A percentile compares a stretch with the other conserved stretches of the same genome.
Evolutionary conservation across 2,888 invertebrate species (phyloP).

Genomic region (Zygothrica quintamaculata): DNA sequence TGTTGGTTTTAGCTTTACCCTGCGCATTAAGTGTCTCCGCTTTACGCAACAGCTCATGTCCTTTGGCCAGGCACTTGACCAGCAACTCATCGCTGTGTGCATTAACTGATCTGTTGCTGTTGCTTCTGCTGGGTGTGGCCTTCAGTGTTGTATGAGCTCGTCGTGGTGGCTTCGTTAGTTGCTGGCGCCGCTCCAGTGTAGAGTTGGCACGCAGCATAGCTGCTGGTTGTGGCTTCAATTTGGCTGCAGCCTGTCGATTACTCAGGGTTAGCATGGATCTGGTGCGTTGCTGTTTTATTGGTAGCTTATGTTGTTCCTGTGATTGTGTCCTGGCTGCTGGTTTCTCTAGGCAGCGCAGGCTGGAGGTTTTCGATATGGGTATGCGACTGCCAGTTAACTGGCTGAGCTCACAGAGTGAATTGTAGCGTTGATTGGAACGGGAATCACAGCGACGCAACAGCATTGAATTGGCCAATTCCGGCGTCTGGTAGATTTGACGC

Average conservation of each 20-base stretch:
- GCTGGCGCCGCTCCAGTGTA: constrained; percentile 57
- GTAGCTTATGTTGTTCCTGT: constrained; percentile 16
- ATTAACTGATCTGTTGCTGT: constrained; percentile 28
- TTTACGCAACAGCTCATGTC: constrained; percentile 82
- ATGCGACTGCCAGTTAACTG: constrained; percentile 86
- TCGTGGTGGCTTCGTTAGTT: constrained; percentile 38
- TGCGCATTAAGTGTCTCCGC: constrained; percentile 78
- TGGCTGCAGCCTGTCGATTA: constrained; percentile 16
- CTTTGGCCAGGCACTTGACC: constrained; percentile 84
- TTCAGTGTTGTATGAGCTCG: constrained; percentile 56
- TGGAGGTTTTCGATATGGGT: constrained; percentile 85
- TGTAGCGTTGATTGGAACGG: constrained; percentile 60
- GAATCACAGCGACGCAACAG: constrained; percentile 46
- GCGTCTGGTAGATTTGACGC: constrained; percentile 62
- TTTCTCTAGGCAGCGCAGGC: constrained; percentile 67
- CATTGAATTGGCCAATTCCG: constrained; percentile 60
- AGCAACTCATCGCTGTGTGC: constrained; percentile 80
- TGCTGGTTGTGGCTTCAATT: constrained; percentile 5
- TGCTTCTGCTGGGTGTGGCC: neutral
- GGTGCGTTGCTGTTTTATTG: constrained; percentile 54
- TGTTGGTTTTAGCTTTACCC: constrained; percentile 47
- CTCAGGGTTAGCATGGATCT: constrained; percentile 58
- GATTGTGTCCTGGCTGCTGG: constrained; percentile 20
- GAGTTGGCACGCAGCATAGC: constrained; percentile 55
- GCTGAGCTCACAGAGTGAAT: constrained; percentile 84